Percentiles rank a stretch among this genome's conserved stretches.
phyloP scores from a whole-genome alignment of 2,113 vertebrate species.

The Spheniscus mendiculus region DNA sequence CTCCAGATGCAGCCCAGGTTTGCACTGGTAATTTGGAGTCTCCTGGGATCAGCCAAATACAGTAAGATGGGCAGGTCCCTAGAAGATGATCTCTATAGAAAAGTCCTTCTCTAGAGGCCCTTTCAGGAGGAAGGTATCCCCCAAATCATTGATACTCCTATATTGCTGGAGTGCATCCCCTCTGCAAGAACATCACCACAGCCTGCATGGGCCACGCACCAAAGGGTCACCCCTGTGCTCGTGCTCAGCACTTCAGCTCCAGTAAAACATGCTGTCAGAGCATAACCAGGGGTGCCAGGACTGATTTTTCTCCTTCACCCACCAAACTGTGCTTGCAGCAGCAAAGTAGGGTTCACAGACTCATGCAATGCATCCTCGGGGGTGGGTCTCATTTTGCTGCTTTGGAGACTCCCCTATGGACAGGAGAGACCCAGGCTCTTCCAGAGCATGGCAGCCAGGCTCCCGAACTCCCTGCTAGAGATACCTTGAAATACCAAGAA shows the following conservation, averaged over 20 bases:
- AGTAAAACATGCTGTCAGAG: not conserved
- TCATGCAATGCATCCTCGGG: rapidly evolving
- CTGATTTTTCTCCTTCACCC: not conserved
- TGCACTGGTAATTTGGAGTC: not conserved
- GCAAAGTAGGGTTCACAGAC: not conserved
- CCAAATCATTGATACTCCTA: not conserved
- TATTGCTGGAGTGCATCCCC: not conserved
- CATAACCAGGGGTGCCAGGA: not conserved
- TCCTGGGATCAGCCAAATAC: not conserved
- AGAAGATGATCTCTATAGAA: not conserved
- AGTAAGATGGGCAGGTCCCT: not conserved
- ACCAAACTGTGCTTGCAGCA: not conserved
- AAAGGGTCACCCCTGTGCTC: rapidly evolving
- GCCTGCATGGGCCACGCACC: rapidly evolving
- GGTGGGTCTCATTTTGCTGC: not conserved
- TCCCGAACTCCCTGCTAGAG: not conserved
- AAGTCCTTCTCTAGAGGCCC: not conserved
- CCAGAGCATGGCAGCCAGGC: not conserved
- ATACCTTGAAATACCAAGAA: not conserved
- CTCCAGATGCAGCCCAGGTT: not conserved
- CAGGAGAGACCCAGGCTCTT: not conserved
- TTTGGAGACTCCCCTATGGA: not conserved
- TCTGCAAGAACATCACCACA: not conserved
- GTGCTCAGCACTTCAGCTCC: not conserved
- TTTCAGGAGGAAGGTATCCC: not conserved